Conservation (phyloP, 2,113 vertebrate species). For the Notiomystis cincta region DNA sequence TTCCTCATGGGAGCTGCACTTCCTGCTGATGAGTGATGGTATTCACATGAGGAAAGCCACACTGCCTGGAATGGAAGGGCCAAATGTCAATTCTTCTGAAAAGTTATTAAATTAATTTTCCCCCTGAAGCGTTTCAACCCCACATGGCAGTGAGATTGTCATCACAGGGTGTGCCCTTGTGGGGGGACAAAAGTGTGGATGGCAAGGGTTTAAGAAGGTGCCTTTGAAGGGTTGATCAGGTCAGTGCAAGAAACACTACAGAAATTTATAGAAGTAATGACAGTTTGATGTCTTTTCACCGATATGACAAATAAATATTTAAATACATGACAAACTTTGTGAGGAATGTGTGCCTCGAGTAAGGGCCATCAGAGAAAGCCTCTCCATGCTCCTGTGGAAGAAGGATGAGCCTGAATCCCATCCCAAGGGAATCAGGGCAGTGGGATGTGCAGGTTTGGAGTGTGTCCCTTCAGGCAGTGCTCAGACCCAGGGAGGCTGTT, state of each 20-base stretch:
- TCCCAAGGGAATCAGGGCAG: background rate
- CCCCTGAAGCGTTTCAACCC: background rate
- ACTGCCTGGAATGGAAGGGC: background rate
- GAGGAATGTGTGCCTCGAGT: background rate
- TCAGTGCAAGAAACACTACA: background rate
- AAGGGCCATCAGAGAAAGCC: background rate
- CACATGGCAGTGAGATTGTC: background rate
- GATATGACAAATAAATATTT: background rate
- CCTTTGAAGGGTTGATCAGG: background rate
- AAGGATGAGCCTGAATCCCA: background rate
- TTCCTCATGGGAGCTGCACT: background rate
- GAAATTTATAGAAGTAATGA: background rate
- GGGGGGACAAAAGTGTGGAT: background rate
- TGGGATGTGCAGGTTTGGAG: background rate
- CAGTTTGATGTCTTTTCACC: background rate
- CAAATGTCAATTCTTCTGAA: background rate
- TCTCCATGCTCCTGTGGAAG: background rate
- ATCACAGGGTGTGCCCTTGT: background rate
- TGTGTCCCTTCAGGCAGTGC: background rate
- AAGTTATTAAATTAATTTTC: background rate
- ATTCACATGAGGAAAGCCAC: background rate
- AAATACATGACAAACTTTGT: background rate
- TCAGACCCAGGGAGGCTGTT: background rate
- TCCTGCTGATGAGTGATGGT: background rate
- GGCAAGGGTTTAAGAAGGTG: background rate